Conservation (phyloP, 2,888 invertebrate genomes). For the Macaria notata region DNA sequence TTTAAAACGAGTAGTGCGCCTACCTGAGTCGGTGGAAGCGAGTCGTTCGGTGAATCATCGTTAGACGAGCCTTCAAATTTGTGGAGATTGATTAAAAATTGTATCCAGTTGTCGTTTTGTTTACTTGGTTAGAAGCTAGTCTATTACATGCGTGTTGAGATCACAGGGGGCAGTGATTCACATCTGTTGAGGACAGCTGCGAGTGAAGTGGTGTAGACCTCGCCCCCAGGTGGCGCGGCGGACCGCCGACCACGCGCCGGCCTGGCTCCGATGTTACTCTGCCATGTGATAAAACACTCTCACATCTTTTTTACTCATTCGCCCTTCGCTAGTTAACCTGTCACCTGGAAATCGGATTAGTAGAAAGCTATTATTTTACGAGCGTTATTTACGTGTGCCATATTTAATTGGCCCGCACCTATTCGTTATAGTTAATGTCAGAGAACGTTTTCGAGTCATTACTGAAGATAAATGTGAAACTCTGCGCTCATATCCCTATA, state of each 20-base stretch:
- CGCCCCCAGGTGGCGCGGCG: constrained; percentile 59
- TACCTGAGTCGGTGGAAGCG: constrained; percentile 47
- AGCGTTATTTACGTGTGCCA: constrained; percentile 65
- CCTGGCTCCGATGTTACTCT: not conserved
- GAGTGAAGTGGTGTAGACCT: constrained; percentile 33
- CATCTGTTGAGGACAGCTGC: constrained; percentile 45
- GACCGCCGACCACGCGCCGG: constrained; percentile 40
- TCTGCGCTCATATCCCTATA: constrained; percentile 54
- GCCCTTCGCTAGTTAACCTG: constrained; percentile 27
- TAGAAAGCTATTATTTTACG: constrained; percentile 59
- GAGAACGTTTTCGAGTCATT: constrained; percentile 71
- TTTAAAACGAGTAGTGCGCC: constrained; percentile 50
- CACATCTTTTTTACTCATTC: constrained; percentile 8
- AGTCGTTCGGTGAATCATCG: constrained; percentile 54
- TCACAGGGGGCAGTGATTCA: constrained; percentile 59
- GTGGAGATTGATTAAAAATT: constrained; percentile 60
- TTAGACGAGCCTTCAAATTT: constrained; percentile 46
- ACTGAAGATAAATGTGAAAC: constrained; percentile 66
- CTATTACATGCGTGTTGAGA: not conserved
- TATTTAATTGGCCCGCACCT: constrained; percentile 69
- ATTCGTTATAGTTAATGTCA: constrained; percentile 66
- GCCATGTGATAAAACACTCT: no score
- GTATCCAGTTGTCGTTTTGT: constrained; percentile 57
- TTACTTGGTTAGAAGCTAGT: constrained; percentile 48
- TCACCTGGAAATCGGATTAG: constrained; percentile 44